Evolutionary conservation across 23 tunicate genomes (phyloP), one percentile per base, ranked within the genome.

Genomic region (Trididemnum clinides): DNA sequence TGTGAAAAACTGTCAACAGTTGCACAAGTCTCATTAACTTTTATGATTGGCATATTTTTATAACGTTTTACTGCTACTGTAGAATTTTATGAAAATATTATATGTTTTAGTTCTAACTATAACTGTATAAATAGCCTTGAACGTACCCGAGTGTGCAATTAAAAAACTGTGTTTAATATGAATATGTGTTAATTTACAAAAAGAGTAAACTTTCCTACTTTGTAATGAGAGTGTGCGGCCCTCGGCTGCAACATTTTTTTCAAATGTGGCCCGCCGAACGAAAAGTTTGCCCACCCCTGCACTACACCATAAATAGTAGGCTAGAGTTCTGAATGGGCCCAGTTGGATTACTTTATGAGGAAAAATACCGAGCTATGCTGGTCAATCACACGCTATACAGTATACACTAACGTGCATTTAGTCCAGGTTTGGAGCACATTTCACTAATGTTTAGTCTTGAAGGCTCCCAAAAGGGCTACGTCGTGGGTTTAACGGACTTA

Each of bases 1-100:
- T 71, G 77, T 71, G 38, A 71, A 71, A 71, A 71, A 71, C 77
- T 71, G 77, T 71, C 37, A 71, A 71, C 77, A 71, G 77, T 71
- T 71, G 77, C 38, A 28, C 77, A 71, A 28, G 77, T 71, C 77
- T 31, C 77, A 71, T 71, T 71, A 28, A 71, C 77, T 71, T 71
- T 71, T 71, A 38, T 71, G 77, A 71, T 71, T 20, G 10, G 54
- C 15, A 15, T 44, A 44, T 44, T 44, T 44, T 44, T 44, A 44
- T 44, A 44, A 44, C 54, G 54, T 44, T 44, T 44, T 44, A 44
- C 15, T 44, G 54, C 54, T 44, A 44, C 54, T 44, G 15, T 44
- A 44, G 54, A 44, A 44, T 44, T 44, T 44, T 44, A 44, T 44
- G 54, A 44, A 44, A 44, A 44, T 44, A 44, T 10, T 44, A 15